Evolutionary conservation across 2,888 invertebrate genomes (phyloP).

Genomic region (Leptinotarsa peninsularis): DNA sequence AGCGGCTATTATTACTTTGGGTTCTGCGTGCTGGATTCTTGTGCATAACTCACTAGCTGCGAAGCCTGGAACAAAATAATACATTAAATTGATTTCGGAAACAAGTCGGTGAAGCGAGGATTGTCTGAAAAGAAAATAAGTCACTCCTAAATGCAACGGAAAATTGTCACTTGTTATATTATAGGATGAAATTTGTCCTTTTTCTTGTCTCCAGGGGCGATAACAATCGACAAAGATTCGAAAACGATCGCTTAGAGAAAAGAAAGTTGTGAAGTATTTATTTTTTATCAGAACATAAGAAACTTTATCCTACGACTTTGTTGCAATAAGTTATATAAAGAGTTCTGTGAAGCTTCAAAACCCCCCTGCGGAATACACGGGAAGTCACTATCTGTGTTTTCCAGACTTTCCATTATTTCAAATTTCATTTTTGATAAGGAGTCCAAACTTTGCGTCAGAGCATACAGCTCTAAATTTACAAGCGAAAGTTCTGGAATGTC

Average conservation of each 20-base stretch:
- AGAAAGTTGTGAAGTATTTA: conserved; percentile 2
- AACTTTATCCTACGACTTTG: conserved; percentile 1
- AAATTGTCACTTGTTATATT: neutral
- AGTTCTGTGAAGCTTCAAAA: neutral
- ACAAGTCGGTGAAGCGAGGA: neutral
- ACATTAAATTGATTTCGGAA: neutral
- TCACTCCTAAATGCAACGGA: neutral
- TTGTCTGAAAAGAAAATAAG: neutral
- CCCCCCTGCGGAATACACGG: neutral
- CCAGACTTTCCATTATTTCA: conserved; percentile 1
- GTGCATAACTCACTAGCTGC: conserved; percentile 88
- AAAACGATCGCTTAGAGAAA: conserved; percentile 5
- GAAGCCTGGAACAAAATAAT: conserved; percentile 73
- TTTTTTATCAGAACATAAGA: conserved; percentile 13
- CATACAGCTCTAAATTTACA: conserved; percentile 1
- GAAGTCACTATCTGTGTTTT: conserved; percentile 6
- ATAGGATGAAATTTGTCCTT: neutral
- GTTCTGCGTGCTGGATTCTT: conserved; percentile 89
- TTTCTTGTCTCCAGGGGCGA: neutral
- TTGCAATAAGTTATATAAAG: neutral
- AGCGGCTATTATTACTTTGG: conserved; percentile 89
- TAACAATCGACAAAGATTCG: neutral
- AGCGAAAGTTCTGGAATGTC: too few relatives aligned
- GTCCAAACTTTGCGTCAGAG: neutral
- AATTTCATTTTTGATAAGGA: neutral